phyloP scores from a whole-genome alignment of 2,797 vertebrate species.

The Coranthus polyacanthus region DNA sequence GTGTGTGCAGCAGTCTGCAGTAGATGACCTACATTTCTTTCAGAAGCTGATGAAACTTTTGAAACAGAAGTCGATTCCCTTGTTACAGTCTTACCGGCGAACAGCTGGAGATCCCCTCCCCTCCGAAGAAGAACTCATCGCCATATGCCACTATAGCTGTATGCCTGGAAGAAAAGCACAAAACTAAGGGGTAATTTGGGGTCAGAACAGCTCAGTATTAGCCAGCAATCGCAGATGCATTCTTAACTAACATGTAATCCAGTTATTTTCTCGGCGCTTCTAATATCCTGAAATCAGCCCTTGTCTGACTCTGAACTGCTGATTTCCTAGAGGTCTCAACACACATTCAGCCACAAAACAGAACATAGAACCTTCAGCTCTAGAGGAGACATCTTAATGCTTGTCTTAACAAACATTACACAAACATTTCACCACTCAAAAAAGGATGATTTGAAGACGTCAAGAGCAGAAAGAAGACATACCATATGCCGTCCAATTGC shows the following conservation, averaged over 20 bases:
- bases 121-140: slow-evolving; percentile 97
- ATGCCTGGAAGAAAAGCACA: slow-evolving; percentile 87
- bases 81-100: slow-evolving; percentile 87
- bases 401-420: too few relatives aligned
- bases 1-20: background rate
- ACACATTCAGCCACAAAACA: too few relatives aligned
- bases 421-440: background rate
- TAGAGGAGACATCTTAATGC: too few relatives aligned
- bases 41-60: slow-evolving; percentile 4
- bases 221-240: background rate
- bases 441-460: slow-evolving; percentile 7
- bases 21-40: slow-evolving; percentile 9
- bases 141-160: slow-evolving; percentile 97
- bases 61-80: slow-evolving; percentile 8
- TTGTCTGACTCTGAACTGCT: too few relatives aligned
- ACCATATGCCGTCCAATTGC: slow-evolving; percentile 99
- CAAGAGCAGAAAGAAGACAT: slow-evolving; percentile 58
- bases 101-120: slow-evolving; percentile 95
- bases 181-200: slow-evolving; percentile 19
- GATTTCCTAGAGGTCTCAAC: too few relatives aligned
- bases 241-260: too few relatives aligned
- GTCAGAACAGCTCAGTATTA: slow-evolving; percentile 3
- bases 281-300: too few relatives aligned
- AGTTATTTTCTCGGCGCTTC: too few relatives aligned
- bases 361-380: too few relatives aligned